phyloP scores from a whole-genome alignment of 2,888 invertebrate genomes.

The Oasisia sp. region DNA sequence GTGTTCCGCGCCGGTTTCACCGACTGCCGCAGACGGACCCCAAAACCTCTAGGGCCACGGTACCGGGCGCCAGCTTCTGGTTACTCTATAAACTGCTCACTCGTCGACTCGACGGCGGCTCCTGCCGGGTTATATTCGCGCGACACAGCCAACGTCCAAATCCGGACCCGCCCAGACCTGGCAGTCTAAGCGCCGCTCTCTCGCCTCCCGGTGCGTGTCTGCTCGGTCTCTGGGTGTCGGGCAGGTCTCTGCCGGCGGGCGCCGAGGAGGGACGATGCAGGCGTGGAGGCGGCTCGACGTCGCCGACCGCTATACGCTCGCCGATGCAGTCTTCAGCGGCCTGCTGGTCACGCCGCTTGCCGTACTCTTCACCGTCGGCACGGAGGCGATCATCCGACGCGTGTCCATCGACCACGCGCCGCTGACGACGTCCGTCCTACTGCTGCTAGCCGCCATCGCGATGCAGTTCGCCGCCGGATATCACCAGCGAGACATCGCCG shows the following conservation, averaged over 20 bases:
- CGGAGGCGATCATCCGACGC: conserved; percentile 32
- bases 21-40: not conserved
- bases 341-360: conserved; percentile 40
- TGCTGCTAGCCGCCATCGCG: conserved; percentile 32
- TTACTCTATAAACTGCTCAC: conserved; percentile 11
- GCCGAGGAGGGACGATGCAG: not conserved
- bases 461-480: conserved; percentile 33
- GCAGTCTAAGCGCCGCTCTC: not conserved
- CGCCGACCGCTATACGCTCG: conserved; percentile 14
- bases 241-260: not conserved
- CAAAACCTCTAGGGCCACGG: not conserved
- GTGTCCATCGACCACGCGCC: conserved; percentile 25
- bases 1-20: not conserved
- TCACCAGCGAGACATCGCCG: conserved; percentile 30
- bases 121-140: not conserved
- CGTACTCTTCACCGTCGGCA: conserved; percentile 35
- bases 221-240: not conserved
- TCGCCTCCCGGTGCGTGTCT: not conserved
- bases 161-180: not conserved
- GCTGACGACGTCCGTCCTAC: conserved; percentile 21
- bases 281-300: not conserved
- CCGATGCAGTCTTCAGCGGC: conserved; percentile 37
- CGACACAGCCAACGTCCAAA: not conserved
- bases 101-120: not conserved
- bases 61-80: not conserved